A percentile compares a stretch with the other conserved stretches of the same genome.
Conservation (phyloP, 2,888 invertebrate species). For the Dendrolimus pini region DNA sequence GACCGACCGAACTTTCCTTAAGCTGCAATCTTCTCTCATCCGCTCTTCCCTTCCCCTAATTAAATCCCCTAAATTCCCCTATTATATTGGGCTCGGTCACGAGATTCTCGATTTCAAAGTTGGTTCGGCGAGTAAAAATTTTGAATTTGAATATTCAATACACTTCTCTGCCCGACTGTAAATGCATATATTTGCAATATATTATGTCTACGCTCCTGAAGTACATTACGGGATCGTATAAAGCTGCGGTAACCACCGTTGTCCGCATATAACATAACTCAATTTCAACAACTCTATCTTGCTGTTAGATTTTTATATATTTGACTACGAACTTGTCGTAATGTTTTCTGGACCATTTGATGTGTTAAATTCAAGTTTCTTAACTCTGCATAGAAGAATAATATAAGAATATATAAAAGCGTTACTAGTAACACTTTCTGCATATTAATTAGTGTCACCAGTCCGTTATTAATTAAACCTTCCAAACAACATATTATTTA, state of each 20-base stretch:
- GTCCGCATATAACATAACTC: neutral
- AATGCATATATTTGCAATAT: neutral
- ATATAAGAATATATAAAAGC: too few relatives aligned
- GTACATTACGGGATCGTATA: neutral
- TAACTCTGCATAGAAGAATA: too few relatives aligned
- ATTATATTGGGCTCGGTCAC: too few relatives aligned
- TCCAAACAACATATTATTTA: too few relatives aligned
- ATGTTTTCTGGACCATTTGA: neutral
- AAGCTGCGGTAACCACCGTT: neutral
- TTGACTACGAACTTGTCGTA: neutral
- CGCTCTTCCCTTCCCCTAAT: too few relatives aligned
- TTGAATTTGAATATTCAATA: neutral
- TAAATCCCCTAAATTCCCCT: too few relatives aligned
- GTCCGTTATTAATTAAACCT: too few relatives aligned
- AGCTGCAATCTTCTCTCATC: too few relatives aligned
- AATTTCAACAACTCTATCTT: conserved; percentile 16
- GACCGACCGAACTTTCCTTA: too few relatives aligned
- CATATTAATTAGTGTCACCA: too few relatives aligned
- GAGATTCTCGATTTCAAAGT: neutral
- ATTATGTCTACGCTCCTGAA: neutral
- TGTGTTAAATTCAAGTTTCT: neutral
- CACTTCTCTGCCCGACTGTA: neutral
- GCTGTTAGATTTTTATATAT: conserved; percentile 19
- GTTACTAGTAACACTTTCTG: too few relatives aligned
- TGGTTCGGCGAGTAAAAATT: neutral